A percentile compares a stretch with the other conserved stretches of the same genome.
Conservation (phyloP, 2,888 invertebrate genomes). For the Schrankia costaestrigalis region DNA sequence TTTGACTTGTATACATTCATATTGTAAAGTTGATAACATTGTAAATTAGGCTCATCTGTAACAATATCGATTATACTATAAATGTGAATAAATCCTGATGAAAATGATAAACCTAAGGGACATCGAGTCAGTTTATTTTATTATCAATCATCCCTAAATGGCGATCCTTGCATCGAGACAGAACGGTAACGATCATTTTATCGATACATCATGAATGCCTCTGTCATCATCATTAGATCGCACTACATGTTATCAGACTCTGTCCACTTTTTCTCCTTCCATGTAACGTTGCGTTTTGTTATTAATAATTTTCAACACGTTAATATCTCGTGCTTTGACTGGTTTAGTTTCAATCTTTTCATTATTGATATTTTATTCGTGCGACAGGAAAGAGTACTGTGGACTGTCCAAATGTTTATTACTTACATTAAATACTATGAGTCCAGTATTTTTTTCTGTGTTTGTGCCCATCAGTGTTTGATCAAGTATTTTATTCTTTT, state of each 20-base stretch:
- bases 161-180: constrained; percentile 74
- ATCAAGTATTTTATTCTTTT: constrained; percentile 48
- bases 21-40: constrained; percentile 71
- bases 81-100: constrained; percentile 78
- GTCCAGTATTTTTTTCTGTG: constrained; percentile 64
- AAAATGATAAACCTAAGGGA: constrained; percentile 61
- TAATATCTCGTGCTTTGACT: constrained; percentile 63
- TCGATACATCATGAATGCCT: constrained; percentile 79
- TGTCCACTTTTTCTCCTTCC: constrained; percentile 72
- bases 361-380: constrained; percentile 46
- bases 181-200: constrained; percentile 78
- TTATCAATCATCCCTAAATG: constrained; percentile 63
- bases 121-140: constrained; percentile 67
- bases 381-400: constrained; percentile 63
- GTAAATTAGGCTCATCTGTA: constrained; percentile 74
- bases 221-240: constrained; percentile 78
- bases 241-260: constrained; percentile 62
- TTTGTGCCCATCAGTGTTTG: constrained; percentile 42
- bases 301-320: constrained; percentile 50
- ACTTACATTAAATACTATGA: constrained; percentile 2
- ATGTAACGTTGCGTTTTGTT: constrained; percentile 50
- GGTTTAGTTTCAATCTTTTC: constrained; percentile 54
- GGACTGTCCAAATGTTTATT: not conserved
- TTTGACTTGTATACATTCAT: constrained; percentile 79
- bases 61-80: constrained; percentile 70